phyloP scores from a whole-genome alignment of 2,888 invertebrate genomes.

The Willowsia nigromaculata region DNA sequence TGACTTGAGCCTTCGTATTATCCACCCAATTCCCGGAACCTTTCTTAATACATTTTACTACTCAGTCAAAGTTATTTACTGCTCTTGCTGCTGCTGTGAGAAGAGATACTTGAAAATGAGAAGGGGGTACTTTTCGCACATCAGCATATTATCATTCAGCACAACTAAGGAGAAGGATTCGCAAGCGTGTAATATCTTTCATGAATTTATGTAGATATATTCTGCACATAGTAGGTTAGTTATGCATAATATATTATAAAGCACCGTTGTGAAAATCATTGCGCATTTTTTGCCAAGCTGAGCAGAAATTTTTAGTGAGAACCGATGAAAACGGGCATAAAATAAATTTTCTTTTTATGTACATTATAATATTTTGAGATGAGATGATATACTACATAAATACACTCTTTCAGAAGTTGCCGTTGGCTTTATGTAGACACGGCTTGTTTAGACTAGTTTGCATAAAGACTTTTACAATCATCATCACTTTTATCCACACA shows the following conservation, averaged over 20 bases:
- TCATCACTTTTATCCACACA: not conserved
- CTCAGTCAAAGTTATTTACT: not conserved
- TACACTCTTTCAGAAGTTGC: constrained; percentile 2
- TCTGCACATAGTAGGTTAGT: not conserved
- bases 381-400: not conserved
- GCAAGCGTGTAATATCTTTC: not conserved
- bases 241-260: not conserved
- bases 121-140: not conserved
- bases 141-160: not conserved
- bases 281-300: constrained; percentile 44
- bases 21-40: constrained; percentile 1
- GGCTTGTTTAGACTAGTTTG: not conserved
- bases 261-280: constrained; percentile 23
- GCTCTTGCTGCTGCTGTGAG: not conserved
- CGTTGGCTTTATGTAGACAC: too few species aligned
- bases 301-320: constrained; percentile 48
- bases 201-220: not conserved
- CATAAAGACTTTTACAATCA: not conserved
- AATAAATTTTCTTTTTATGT: not conserved
- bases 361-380: not conserved
- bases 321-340: not conserved
- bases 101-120: not conserved
- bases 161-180: not conserved
- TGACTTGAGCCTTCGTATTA: constrained; percentile 26
- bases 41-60: not conserved